Evolutionary conservation across 64 coral and sea anemone species (phyloP), one percentile per base, ranked within the genome.

Genomic region (Dendronephthya gigantea): DNA sequence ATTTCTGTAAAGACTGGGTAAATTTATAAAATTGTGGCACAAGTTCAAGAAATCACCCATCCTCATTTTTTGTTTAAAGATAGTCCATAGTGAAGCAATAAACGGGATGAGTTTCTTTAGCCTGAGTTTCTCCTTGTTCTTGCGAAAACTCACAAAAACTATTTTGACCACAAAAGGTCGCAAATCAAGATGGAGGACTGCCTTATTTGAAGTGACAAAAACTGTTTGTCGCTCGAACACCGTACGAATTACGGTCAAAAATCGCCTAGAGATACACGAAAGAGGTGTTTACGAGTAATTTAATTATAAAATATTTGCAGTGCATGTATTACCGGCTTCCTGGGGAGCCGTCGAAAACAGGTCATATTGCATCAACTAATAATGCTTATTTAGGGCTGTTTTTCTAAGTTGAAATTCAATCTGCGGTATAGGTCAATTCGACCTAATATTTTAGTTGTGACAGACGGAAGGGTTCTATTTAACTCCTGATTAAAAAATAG

Each of bases 1-100:
- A 70, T 70, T 70, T 70, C 66, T 70, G 66, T 70, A 70, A 70
- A 70, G 66, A 70, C 66, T 70, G 66, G 66, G 66, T 70, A 70
- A 70, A 70, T 9, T 31, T 70, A 9, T 9, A 31, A 70, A 70
- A 70, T 70, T 70, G 66, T 31, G 66, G 66, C 66, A 19, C 66
- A 70, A 70, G 66, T 70, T n/a, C 66, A 70, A 70, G 8, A 70
- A 70, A 70, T 70, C 25, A 31, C 9, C 29, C n/a, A n/a, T n/a
- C n/a, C n/a, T n/a, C n/a, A n/a, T n/a, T n/a, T n/a, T n/a, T n/a
- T n/a, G n/a, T n/a, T n/a, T n/a, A n/a, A n/a, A n/a, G n/a, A n/a
- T n/a, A n/a, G n/a, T n/a, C n/a, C n/a, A n/a, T n/a, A n/a, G n/a
- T n/a, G n/a, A n/a, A n/a, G n/a, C n/a, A n/a, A n/a, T n/a, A n/a